Evolutionary conservation across 2,888 invertebrate genomes (phyloP).

Genomic region (Drosophila testacea): DNA sequence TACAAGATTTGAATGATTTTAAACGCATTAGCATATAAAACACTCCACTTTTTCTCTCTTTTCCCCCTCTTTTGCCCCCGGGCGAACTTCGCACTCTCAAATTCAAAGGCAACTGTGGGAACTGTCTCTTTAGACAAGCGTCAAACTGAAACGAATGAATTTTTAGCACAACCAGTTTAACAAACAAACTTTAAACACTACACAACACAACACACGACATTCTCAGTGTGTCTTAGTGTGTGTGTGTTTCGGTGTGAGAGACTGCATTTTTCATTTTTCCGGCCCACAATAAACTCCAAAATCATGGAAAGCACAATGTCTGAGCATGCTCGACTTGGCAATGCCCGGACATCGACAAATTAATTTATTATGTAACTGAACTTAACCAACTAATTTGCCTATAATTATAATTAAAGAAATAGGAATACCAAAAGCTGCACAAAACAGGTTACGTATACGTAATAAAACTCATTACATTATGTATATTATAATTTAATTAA

Average conservation of each 20-base stretch:
- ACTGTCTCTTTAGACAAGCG: slow-evolving; percentile 25
- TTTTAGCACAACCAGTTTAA: slow-evolving; percentile 38
- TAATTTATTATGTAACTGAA: no score
- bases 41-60: slow-evolving; percentile 4
- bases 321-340: not conserved
- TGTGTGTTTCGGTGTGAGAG: slow-evolving; percentile 7
- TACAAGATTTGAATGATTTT: slow-evolving; percentile 62
- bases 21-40: slow-evolving; percentile 68
- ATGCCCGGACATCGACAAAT: no score
- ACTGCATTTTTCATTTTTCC: slow-evolving; percentile 19
- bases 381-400: no score
- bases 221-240: not conserved
- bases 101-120: not conserved
- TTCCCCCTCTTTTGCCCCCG: no score
- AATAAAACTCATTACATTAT: no score
- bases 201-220: slow-evolving; percentile 6
- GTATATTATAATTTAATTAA: no score
- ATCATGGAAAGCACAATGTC: not conserved
- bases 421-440: no score
- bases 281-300: slow-evolving; percentile 3
- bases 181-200: slow-evolving; percentile 33
- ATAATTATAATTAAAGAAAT: no score
- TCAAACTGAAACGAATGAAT: slow-evolving; percentile 47
- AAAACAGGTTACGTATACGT: no score
- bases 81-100: not conserved